Base-by-base conservation (phyloP, 2,888 invertebrate genomes). In the Lochmaea crataegi region DNA sequence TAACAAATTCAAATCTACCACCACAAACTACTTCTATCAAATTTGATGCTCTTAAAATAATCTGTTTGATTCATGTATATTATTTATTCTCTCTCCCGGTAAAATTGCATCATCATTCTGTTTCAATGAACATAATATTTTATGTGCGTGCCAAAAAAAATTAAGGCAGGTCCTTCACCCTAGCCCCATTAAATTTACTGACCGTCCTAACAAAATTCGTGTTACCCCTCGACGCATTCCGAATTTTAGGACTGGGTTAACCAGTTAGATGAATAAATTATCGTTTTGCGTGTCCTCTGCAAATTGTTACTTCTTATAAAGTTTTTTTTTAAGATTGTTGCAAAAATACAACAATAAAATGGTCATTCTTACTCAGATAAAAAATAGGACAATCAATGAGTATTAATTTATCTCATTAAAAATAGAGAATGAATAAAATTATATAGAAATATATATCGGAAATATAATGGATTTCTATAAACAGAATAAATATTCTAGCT, bases 111-210 rank as follows among this genome's bases (percentile, higher is more conserved):
- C 32, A 32, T 32, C 32, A 32, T 32, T 32, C 7, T 32, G 32
- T 32, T 32, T 32, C 32, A 32, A 32, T 32, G 32, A 32, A 32
- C 32, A 32, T 32, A n/a, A n/a, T n/a, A 22, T 2, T 22, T 22
- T 51, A 69, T 56, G 63, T 41, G 63, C 69, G 63, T 69, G 69
- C 42, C 69, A 32, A 18, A 48, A 68, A n/a, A 68, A 68, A 60
- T 53, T 12, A 63, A 18, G 11, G 53, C 51, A 53, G 51, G 32
- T 58, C 53, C 26, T 63, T 42, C 42, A 51, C 58, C 69, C 53
- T 16, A 32, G 38, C 22, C 32, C 12, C 63, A 63, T 53, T 63
- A 51, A 68, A 14, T 38, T 57, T n/a, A 64, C 69, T 69, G 69
- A 69, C 69, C 69, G 64, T 63, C 69, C 41, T 26, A 69, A 69